Evolutionary conservation across 2,113 vertebrate species (phyloP).

Genomic region (Cettia cetti): DNA sequence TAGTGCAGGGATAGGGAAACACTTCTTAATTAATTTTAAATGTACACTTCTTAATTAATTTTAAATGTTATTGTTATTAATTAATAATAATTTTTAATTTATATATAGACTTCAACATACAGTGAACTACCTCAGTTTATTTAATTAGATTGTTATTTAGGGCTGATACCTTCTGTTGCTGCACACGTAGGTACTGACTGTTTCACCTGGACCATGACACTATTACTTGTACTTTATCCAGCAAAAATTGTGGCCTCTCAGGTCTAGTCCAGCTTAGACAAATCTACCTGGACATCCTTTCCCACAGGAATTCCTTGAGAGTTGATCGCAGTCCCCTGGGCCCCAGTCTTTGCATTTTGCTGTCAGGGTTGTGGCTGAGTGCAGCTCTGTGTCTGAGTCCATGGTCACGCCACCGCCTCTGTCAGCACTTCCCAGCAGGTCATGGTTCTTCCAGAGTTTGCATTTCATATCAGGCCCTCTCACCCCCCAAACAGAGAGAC

Average conservation of each 20-base stretch:
- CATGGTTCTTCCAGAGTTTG: background rate
- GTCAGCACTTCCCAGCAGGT: background rate
- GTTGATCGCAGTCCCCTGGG: fast-evolving
- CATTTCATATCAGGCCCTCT: background rate
- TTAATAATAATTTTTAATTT: background rate
- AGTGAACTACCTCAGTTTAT: background rate
- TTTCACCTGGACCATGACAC: background rate
- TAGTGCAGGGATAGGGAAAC: background rate
- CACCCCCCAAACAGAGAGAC: background rate
- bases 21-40: background rate
- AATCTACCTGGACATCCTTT: background rate
- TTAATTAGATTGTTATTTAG: background rate
- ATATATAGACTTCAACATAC: background rate
- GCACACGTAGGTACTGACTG: fast-evolving
- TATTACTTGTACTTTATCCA: background rate
- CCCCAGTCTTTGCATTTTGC: background rate
- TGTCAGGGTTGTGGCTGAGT: fast-evolving
- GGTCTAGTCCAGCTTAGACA: background rate
- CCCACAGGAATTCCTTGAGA: background rate
- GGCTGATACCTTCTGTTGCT: background rate
- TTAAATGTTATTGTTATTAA: background rate
- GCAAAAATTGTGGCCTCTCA: background rate
- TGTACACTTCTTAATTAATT: background rate
- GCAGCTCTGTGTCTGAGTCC: background rate
- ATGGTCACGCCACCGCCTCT: background rate